phyloP scores from a whole-genome alignment of 2,888 invertebrate genomes.

The Heliconius hortense region DNA sequence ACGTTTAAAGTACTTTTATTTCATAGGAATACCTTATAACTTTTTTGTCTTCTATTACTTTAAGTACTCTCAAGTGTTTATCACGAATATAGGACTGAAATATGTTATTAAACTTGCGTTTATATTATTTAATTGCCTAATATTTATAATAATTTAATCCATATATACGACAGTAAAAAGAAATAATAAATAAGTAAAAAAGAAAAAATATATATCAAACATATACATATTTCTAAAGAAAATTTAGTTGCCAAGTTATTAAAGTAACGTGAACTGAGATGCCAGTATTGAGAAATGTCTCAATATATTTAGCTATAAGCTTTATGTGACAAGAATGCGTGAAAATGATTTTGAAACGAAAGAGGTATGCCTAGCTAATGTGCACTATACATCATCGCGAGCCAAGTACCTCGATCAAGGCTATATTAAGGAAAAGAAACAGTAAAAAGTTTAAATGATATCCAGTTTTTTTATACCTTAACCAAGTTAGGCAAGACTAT shows the following conservation, averaged over 20 bases:
- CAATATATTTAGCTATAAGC: constrained; percentile 18
- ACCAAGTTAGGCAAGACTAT: neutral
- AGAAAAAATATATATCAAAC: too few species aligned
- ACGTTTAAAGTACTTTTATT: too few species aligned
- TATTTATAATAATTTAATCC: too few species aligned
- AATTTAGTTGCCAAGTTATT: constrained; percentile 9
- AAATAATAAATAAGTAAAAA: too few species aligned
- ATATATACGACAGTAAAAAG: too few species aligned
- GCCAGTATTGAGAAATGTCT: neutral
- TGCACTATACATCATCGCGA: constrained; percentile 6
- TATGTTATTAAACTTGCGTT: too few species aligned
- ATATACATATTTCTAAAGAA: neutral
- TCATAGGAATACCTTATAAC: too few species aligned
- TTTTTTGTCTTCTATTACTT: too few species aligned
- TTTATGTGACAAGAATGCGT: constrained; percentile 21
- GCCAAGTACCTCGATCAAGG: constrained; percentile 26
- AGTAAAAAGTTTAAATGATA: constrained; percentile 3
- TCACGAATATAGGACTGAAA: too few species aligned
- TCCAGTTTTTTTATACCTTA: neutral
- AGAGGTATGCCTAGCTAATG: constrained; percentile 26
- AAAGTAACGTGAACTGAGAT: neutral
- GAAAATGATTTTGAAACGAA: constrained; percentile 24
- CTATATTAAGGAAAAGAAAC: constrained; percentile 21
- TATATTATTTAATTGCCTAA: too few species aligned
- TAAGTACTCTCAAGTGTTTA: too few species aligned